Evolutionary conservation across 2,888 invertebrate species (phyloP), one percentile per base, ranked within the genome.

Genomic region (Aporophyla lueneburgensis): DNA sequence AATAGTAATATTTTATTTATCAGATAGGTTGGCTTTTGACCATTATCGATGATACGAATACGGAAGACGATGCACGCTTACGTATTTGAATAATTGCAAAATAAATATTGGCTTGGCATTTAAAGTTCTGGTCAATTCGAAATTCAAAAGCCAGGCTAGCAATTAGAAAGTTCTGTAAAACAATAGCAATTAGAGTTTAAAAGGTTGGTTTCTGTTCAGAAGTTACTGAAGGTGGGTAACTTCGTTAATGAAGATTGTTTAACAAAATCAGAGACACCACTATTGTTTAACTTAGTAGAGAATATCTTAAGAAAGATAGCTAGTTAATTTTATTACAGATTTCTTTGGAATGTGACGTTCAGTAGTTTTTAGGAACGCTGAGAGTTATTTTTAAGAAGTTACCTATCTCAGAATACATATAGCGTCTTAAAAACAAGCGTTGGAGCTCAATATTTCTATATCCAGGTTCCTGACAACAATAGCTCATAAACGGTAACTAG

Each of bases 401-500:
- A 21, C 40, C 16, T 27, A 71, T n/a, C 21, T 10, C 21, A 24
- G 46, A 53, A 71, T 43, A 54, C 43, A 21, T 43, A 54, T 43
- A 5, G 12, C 10, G n/a, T 14, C 27, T 51, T 24, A 69, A 73
- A 56, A 43, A 7, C 24, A 62, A 58, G 14, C 46, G 5, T 49
- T 67, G 46, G 27, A 46, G 62, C 9, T 53, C 58, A 53, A 58
- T 16, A 14, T 1, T 51, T 24, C 19, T 51, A 4, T 61, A 59
- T 53, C 49, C 43, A 40, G 19, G 66, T 66, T 40, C 19, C 21
- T 58, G 54, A 62, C 67, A 80, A 81, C 79, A 86, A 86, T 83
- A 81, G 78, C 59, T 81, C 59, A 78, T 75, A 73, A 76, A 72
- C 72, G 66, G 77, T 76, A 75, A 78, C 66, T 76, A 67, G 74